These are phyloP conservation scores for Picus viridis DNA, from an alignment of 2,797 vertebrate species.

Conservation along the genomic window DNA sequence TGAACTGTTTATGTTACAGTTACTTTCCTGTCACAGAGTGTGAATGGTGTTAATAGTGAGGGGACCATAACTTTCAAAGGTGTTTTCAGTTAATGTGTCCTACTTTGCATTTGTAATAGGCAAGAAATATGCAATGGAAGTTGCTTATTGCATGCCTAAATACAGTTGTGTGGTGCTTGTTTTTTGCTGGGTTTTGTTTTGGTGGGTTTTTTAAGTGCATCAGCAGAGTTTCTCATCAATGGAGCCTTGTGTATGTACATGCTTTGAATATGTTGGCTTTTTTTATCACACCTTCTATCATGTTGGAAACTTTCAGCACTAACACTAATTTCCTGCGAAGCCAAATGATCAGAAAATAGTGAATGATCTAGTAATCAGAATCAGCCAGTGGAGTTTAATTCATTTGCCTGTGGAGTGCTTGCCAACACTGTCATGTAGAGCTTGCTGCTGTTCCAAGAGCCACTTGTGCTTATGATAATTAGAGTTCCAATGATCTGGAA, in stretches of 20 bases:
- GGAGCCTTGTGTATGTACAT: background rate
- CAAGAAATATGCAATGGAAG: background rate
- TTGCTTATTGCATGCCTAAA: background rate
- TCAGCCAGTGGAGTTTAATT: slow-evolving; percentile 55
- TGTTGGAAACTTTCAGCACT: background rate
- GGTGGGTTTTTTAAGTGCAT: no score
- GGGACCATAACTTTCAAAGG: slow-evolving; percentile 13
- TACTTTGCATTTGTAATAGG: background rate
- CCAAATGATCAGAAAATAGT: slow-evolving; percentile 17
- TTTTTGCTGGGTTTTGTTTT: no score
- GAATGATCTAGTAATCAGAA: slow-evolving; percentile 51
- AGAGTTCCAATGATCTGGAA: slow-evolving; percentile 73
- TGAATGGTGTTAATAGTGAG: slow-evolving; percentile 20
- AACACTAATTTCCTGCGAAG: slow-evolving; percentile 11
- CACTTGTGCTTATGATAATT: slow-evolving; percentile 68
- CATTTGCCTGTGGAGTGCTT: slow-evolving; percentile 41
- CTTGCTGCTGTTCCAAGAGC: slow-evolving; percentile 61
- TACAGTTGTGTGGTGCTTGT: background rate
- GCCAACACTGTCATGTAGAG: slow-evolving; percentile 55
- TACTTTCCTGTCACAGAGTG: slow-evolving; percentile 2
- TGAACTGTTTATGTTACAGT: slow-evolving; percentile 35
- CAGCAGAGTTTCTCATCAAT: background rate
- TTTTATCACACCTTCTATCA: background rate
- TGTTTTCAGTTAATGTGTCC: background rate
- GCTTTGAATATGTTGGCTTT: background rate